Conservation (phyloP, 2,888 invertebrate genomes). For the Cephus pulcher region DNA sequence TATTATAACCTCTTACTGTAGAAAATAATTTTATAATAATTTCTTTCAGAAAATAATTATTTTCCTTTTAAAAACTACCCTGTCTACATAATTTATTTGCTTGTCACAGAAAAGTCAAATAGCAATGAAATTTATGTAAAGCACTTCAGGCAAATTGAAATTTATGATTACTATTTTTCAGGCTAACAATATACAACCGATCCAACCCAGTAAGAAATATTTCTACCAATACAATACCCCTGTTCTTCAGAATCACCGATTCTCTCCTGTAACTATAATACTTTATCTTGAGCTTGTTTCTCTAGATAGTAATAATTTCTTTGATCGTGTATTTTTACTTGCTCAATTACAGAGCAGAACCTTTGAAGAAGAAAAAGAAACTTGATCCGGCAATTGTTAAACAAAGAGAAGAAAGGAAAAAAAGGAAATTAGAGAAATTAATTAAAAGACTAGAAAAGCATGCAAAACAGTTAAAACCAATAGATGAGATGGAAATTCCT, state of each 20-base stretch:
- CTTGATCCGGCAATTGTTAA: conserved; percentile 84
- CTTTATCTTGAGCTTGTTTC: neutral
- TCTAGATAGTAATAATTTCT: neutral
- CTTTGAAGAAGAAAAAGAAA: conserved; percentile 90
- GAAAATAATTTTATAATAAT: neutral
- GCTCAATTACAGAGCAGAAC: conserved; percentile 77
- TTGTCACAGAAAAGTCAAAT: too few relatives aligned
- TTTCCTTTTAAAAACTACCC: too few relatives aligned
- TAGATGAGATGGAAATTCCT: conserved; percentile 87
- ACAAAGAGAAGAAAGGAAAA: conserved; percentile 84
- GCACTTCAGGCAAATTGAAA: neutral
- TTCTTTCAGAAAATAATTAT: too few relatives aligned
- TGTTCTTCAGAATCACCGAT: conserved; percentile 59
- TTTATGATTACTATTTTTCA: conserved; percentile 19
- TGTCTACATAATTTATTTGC: too few relatives aligned
- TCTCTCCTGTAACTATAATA: conserved; percentile 57
- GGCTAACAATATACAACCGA: conserved; percentile 35
- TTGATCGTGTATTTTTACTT: conserved; percentile 3
- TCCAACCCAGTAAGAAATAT: conserved; percentile 47
- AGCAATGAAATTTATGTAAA: too few relatives aligned
- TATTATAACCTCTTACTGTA: neutral
- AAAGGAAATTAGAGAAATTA: conserved; percentile 87
- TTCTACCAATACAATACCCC: conserved; percentile 47
- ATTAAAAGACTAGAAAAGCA: conserved; percentile 85
- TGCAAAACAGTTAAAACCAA: conserved; percentile 87